These are phyloP conservation scores for Diacarnus erythraeanus DNA, from an alignment of 37 sponge, comb jelly and placozoan species.

Conservation along the genomic window DNA sequence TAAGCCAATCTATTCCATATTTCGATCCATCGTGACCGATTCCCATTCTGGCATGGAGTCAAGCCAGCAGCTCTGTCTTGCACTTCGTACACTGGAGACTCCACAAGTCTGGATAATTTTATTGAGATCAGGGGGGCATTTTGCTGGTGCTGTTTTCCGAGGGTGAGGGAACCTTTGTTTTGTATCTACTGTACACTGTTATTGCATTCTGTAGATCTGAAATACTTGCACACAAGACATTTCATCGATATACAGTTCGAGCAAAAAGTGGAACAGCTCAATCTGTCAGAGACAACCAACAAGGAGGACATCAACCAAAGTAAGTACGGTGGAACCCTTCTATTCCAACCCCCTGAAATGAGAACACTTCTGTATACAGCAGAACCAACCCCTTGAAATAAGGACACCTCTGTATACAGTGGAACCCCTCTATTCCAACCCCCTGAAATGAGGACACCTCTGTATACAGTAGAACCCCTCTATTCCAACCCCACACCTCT, in stretches of 20 bases:
- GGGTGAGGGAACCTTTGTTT: no score
- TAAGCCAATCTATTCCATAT: constrained; percentile 32
- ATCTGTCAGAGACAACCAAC: constrained; percentile 74
- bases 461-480: no score
- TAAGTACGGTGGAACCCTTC: no score
- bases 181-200: no score
- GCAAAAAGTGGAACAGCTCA: constrained; percentile 95
- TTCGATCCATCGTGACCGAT: constrained; percentile 23
- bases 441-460: no score
- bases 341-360: no score
- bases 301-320: constrained; percentile 80
- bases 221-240: constrained; percentile 90
- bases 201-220: constrained; percentile 15
- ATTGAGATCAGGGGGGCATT: constrained; percentile 89
- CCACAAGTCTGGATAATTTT: constrained; percentile 62
- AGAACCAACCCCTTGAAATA: no score
- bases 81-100: neutral
- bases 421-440: no score
- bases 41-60: neutral
- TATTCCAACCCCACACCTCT: no score
- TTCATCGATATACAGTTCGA: constrained; percentile 94
- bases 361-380: no score
- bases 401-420: no score
- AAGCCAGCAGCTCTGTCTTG: neutral
- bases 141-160: constrained; percentile 94